Evolutionary conservation across 2,113 vertebrate genomes (phyloP).

Genomic region (Mellivora capensis): DNA sequence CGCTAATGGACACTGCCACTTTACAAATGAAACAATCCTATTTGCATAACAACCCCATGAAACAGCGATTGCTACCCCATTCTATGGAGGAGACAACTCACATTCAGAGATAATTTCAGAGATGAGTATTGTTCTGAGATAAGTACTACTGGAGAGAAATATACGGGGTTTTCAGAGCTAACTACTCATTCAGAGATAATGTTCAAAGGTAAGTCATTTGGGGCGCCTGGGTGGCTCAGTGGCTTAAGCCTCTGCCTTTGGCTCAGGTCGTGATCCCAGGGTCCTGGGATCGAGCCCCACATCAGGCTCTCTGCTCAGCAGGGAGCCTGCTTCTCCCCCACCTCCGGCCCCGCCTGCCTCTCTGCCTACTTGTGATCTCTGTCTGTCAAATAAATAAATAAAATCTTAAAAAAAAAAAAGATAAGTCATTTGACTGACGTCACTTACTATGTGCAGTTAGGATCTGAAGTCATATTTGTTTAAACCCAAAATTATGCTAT

Average conservation of each 20-base stretch:
- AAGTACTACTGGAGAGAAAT: neutral
- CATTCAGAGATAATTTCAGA: neutral
- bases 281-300: no score
- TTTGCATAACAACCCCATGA: neutral
- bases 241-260: no score
- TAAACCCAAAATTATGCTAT: neutral
- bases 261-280: no score
- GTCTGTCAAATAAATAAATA: no score
- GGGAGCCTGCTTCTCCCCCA: no score
- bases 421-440: neutral
- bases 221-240: no score
- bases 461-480: neutral
- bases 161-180: neutral
- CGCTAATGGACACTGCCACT: neutral
- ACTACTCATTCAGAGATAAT: neutral
- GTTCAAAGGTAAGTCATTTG: neutral
- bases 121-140: neutral
- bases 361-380: no score
- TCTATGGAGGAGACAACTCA: neutral
- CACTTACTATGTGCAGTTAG: neutral
- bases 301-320: no score
- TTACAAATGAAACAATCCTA: neutral
- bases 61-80: neutral
- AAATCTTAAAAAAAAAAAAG: no score
- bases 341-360: no score